Conservation (phyloP, 2,797 vertebrate genomes). For the Apogon hyalosoma region DNA sequence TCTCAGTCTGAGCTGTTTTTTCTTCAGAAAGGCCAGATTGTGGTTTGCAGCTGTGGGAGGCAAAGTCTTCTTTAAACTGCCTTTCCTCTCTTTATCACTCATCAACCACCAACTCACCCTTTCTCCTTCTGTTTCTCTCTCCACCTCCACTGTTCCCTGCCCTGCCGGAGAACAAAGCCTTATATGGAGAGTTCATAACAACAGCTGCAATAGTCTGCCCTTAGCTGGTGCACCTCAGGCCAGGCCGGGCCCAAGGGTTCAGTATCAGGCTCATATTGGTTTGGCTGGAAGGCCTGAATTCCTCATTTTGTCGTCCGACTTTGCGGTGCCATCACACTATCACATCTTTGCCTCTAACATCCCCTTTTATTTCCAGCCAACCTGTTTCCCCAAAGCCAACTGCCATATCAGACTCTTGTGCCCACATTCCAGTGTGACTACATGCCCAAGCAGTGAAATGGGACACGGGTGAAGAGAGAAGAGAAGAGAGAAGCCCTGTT, state of each 20-base stretch:
- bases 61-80: conserved; percentile 51
- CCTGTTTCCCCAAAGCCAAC: conserved; percentile 49
- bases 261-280: conserved; percentile 69
- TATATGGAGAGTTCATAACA: conserved; percentile 79
- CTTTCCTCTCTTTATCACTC: conserved; percentile 59
- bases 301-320: conserved; percentile 62
- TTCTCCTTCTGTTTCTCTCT: conserved; percentile 12
- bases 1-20: conserved; percentile 33
- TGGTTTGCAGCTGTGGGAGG: conserved; percentile 38
- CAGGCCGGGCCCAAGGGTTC: conserved; percentile 58
- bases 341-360: conserved; percentile 65
- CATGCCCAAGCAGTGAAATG: conserved; percentile 82
- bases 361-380: conserved; percentile 60
- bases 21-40: conserved; percentile 29
- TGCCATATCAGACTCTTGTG: conserved; percentile 63
- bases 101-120: conserved; percentile 47
- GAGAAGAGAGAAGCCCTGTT: conserved; percentile 76
- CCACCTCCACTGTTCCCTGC: conserved; percentile 46
- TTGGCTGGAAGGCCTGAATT: conserved; percentile 72
- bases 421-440: conserved; percentile 78
- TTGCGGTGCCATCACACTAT: conserved; percentile 65
- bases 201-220: conserved; percentile 79
- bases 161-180: conserved; percentile 68
- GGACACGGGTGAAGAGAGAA: conserved; percentile 79
- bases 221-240: conserved; percentile 61